A percentile compares a stretch with the other conserved stretches of the same genome.
Evolutionary conservation across 2,113 vertebrate species (phyloP).

Genomic region (Chloebia gouldiae): DNA sequence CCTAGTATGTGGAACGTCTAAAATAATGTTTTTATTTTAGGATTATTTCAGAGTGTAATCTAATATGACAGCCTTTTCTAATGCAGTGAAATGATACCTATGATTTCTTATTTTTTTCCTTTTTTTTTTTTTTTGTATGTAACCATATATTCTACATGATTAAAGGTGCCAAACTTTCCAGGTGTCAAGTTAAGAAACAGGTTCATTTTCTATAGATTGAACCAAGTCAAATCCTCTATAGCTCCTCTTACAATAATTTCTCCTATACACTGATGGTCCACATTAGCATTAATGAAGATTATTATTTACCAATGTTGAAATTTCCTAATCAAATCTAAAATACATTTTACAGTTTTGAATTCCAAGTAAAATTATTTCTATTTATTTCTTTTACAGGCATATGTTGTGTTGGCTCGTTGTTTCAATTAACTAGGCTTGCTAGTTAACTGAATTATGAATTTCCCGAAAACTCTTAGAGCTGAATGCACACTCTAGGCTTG

Average conservation of each 20-base stretch:
- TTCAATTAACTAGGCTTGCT: background rate
- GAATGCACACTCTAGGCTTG: background rate
- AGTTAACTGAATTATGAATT: background rate
- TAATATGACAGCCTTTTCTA: background rate
- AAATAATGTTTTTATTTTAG: background rate
- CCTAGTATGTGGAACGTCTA: background rate
- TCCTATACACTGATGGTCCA: background rate
- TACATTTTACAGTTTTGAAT: background rate
- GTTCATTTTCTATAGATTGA: background rate
- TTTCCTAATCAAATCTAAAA: background rate
- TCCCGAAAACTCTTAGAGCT: background rate
- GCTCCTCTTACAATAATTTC: background rate
- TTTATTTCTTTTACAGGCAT: background rate
- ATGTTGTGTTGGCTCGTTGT: background rate
- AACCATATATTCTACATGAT: background rate
- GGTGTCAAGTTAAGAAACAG: background rate
- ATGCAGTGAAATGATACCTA: background rate
- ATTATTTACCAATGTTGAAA: background rate
- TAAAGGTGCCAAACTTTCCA: background rate
- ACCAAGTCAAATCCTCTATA: background rate
- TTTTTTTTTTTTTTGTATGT: background rate
- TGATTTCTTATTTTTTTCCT: fast-evolving
- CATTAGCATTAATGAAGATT: background rate
- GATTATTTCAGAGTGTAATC: background rate
- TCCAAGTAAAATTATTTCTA: background rate